Evolutionary conservation across 2,113 vertebrate genomes (phyloP), one percentile per base, ranked within the genome.

Genomic region (Erythrocercus mccallii): DNA sequence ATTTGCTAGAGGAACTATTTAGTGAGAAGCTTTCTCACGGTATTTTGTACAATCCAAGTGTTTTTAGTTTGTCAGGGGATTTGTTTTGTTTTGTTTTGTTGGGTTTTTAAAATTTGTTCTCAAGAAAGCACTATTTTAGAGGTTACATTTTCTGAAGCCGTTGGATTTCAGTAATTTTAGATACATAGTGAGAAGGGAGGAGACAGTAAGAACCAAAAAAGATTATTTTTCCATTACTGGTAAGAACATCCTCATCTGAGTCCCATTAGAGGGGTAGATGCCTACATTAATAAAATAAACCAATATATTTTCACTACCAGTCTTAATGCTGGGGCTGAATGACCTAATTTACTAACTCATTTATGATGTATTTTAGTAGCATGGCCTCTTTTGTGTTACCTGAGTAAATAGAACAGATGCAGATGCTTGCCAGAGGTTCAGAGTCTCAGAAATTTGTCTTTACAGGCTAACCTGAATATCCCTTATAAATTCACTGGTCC

Each of bases 261-360:
- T 81, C 61, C 57, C 65, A 71, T 94, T 94, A 90, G 61, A 81
- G 51, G 83, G 27, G 57, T 84, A 92, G 72, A 76, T 81, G 76
- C 60, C 53, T 73, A 71, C 47, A 45, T 81, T 86, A 95, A 74
- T 92, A 86, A 96, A 96, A 90, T 78, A 93, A 91, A 93, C 79
- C 35, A 33, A 81, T 88, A 51, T 62, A 57, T 66, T 90, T 90
- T 94, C 4, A 33, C 54, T 62, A 83, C 56, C 69, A 88, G 54
- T 66, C 74, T 77, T 85, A 95, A 58, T 88, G 58, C 53, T 68
- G 38, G 44, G 38, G 19, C 47, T 92, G 64, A 95, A 91, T 25
- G 44, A 85, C 64, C 80, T 76, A 48, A 90, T 96, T 90, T 73
- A 92, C 50, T 89, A 93, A 77, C 54, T 86, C 58, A 80, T 86